These are phyloP conservation scores for Zaprionus bogoriensis DNA, from an alignment of 2,888 invertebrate genomes.

Conservation along the genomic window DNA sequence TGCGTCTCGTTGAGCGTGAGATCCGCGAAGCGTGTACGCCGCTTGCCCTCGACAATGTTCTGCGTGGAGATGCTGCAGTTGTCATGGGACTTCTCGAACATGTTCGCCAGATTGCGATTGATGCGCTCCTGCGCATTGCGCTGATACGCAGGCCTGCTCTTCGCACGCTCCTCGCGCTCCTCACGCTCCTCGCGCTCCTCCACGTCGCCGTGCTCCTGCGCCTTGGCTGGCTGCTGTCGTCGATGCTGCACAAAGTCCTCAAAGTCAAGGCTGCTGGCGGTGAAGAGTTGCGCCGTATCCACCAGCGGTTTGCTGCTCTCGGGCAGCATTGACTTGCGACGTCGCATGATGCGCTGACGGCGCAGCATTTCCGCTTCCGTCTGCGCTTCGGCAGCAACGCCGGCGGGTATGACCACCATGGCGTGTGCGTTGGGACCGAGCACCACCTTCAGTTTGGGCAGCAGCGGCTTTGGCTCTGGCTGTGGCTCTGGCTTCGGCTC, in stretches of 20 bases:
- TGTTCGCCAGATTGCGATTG: conserved; percentile 51
- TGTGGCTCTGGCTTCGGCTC: too few relatives aligned
- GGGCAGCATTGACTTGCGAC: conserved; percentile 67
- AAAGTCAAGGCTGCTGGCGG: conserved; percentile 51
- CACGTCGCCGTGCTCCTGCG: not conserved
- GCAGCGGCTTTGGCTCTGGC: not conserved
- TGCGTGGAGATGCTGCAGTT: conserved; percentile 80
- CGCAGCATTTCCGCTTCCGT: not conserved
- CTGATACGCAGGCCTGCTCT: not conserved
- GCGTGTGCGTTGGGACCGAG: conserved; percentile 43
- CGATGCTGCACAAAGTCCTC: conserved; percentile 67
- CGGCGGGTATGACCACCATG: conserved; percentile 21
- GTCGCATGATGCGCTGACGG: conserved; percentile 11
- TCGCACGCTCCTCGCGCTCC: conserved; percentile 19
- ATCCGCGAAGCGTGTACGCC: conserved; percentile 62
- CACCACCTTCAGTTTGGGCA: conserved; percentile 50
- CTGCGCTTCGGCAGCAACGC: not conserved
- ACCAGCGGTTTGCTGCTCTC: conserved; percentile 62
- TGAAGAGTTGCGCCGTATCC: conserved; percentile 55
- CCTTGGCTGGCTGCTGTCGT: too few relatives aligned
- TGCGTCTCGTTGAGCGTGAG: conserved; percentile 73
- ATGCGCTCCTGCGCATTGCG: not conserved
- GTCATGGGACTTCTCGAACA: conserved; percentile 74
- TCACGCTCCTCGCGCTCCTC: not conserved
- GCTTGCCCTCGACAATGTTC: conserved; percentile 80